These are phyloP conservation scores for Numenius arquata DNA, from an alignment of 2,113 vertebrate species.

Conservation along the genomic window DNA sequence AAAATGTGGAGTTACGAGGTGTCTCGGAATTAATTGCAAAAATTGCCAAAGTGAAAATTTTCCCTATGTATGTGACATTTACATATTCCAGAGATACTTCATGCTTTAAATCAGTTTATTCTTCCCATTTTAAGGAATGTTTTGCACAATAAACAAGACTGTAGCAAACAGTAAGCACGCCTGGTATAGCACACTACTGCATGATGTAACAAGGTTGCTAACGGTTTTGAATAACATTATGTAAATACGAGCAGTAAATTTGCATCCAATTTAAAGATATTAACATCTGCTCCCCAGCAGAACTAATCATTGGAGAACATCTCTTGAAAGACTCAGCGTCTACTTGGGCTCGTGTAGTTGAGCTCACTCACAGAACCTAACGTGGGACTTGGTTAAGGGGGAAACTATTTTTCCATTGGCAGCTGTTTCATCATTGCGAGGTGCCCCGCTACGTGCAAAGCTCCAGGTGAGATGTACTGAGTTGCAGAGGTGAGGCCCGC, in stretches of 20 bases:
- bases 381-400: background rate
- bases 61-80: background rate
- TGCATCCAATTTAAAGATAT: background rate
- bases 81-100: background rate
- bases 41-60: background rate
- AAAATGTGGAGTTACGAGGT: background rate
- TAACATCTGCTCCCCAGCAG: background rate
- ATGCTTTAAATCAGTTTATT: background rate
- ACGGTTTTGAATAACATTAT: background rate
- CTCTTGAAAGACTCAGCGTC: background rate
- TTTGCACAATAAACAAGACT: background rate
- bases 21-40: background rate
- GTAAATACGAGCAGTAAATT: background rate
- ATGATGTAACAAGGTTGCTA: background rate
- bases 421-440: background rate
- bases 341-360: background rate
- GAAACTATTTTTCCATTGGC: background rate
- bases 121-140: background rate
- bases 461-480: conserved; percentile 33
- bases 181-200: background rate
- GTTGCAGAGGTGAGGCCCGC: background rate
- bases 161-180: background rate
- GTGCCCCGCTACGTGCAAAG: background rate
- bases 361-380: background rate
- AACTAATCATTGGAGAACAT: background rate